Percentiles rank a stretch among this genome's conserved stretches.
These are phyloP conservation scores for Bolborhynchus lineola DNA, from an alignment of 2,113 vertebrate species.

Conservation along the genomic window DNA sequence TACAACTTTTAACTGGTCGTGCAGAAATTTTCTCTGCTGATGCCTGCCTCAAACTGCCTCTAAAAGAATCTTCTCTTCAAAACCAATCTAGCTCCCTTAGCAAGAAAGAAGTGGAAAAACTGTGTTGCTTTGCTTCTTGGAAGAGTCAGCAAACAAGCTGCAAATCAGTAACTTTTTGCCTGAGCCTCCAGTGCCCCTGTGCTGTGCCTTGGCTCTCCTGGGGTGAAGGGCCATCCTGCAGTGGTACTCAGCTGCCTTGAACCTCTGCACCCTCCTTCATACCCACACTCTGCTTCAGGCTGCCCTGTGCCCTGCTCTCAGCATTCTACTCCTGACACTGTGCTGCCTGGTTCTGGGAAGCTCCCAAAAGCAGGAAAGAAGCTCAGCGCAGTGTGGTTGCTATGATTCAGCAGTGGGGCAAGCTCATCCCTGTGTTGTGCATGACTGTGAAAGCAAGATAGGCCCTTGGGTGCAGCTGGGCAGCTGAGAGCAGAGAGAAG, in stretches of 20 bases:
- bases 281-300: accelerated
- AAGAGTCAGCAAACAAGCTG: background rate
- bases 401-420: background rate
- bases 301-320: background rate
- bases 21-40: constrained; percentile 8
- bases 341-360: background rate
- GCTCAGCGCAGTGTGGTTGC: background rate
- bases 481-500: accelerated
- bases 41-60: background rate
- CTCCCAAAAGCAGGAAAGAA: background rate
- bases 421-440: background rate
- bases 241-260: background rate
- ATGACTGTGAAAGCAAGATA: background rate
- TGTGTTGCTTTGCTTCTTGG: background rate
- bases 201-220: background rate
- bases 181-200: background rate
- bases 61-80: background rate
- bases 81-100: background rate
- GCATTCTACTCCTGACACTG: accelerated
- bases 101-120: background rate
- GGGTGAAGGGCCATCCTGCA: background rate
- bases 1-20: background rate
- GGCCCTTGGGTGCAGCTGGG: background rate
- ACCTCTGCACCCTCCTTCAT: background rate
- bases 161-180: background rate